A percentile compares a stretch with the other conserved stretches of the same genome.
These are phyloP conservation scores for Eupithecia dodoneata DNA, from an alignment of 2,888 invertebrate genomes.

Conservation along the genomic window DNA sequence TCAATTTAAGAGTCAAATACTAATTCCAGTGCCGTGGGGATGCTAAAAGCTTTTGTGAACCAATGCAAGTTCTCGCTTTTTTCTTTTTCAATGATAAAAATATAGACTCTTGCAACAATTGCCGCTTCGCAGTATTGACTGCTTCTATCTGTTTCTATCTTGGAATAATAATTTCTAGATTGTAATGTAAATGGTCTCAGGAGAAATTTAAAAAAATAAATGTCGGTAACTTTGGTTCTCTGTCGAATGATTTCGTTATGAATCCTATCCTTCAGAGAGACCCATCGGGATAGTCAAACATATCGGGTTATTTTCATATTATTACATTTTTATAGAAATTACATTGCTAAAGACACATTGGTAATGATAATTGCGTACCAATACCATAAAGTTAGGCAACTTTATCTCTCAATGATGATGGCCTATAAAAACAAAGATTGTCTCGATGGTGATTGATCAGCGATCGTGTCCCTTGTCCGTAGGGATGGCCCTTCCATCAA, in stretches of 20 bases:
- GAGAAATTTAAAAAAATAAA: not conserved
- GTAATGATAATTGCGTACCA: not conserved
- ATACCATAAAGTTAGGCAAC: not conserved
- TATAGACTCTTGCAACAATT: not conserved
- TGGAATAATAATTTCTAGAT: not conserved
- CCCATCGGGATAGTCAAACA: too few relatives aligned
- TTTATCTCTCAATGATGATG: slow-evolving; percentile 2
- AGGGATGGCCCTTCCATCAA: slow-evolving; percentile 58
- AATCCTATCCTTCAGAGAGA: too few relatives aligned
- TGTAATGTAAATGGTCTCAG: not conserved
- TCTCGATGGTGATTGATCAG: slow-evolving; percentile 63
- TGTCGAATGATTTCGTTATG: too few relatives aligned
- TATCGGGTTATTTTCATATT: too few relatives aligned
- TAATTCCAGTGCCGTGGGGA: slow-evolving; percentile 50
- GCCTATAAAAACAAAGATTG: slow-evolving; percentile 34
- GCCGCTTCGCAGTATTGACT: not conserved
- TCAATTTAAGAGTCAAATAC: slow-evolving; percentile 61
- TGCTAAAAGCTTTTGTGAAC: slow-evolving; percentile 55
- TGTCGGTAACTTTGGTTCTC: too few relatives aligned
- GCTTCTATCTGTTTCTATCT: not conserved
- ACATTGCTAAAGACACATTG: not conserved
- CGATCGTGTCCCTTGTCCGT: slow-evolving; percentile 50
- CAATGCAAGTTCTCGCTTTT: slow-evolving; percentile 29
- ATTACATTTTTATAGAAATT: too few relatives aligned
- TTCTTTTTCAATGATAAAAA: slow-evolving; percentile 21